These are phyloP conservation scores for Perithous albicinctus DNA, from an alignment of 2,888 invertebrate genomes.

Conservation along the genomic window DNA sequence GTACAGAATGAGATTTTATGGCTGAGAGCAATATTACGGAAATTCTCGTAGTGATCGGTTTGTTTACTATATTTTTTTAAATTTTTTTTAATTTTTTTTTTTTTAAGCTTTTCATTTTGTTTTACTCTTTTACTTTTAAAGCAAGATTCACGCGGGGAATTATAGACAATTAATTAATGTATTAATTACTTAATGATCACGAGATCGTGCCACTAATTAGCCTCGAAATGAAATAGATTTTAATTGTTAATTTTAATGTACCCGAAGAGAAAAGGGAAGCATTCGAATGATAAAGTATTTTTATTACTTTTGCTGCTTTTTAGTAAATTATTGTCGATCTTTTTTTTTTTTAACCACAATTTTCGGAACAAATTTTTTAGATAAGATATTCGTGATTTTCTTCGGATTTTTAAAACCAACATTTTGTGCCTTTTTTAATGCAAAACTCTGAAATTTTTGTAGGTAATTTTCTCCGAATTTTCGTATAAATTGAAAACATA, in stretches of 20 bases:
- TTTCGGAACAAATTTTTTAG: no score
- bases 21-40: conserved; percentile 8
- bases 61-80: neutral
- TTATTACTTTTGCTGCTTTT: no score
- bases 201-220: neutral
- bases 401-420: no score
- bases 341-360: no score
- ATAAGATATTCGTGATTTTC: no score
- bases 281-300: neutral
- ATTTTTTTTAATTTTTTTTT: conserved; percentile 5
- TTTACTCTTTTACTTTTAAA: neutral
- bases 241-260: neutral
- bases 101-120: neutral
- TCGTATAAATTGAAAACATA: no score
- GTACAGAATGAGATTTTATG: conserved; percentile 38
- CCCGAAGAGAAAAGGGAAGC: neutral
- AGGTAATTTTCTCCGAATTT: no score
- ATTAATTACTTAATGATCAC: neutral
- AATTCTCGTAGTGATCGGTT: conserved; percentile 36
- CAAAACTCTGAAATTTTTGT: no score
- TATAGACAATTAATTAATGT: conserved; percentile 19
- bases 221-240: neutral
- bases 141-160: conserved; percentile 17
- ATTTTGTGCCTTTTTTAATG: no score
- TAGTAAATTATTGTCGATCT: no score